Percentiles rank a stretch among this genome's conserved stretches.
phyloP scores from a whole-genome alignment of 2,888 invertebrate genomes.

The Limnephilus rhombicus region DNA sequence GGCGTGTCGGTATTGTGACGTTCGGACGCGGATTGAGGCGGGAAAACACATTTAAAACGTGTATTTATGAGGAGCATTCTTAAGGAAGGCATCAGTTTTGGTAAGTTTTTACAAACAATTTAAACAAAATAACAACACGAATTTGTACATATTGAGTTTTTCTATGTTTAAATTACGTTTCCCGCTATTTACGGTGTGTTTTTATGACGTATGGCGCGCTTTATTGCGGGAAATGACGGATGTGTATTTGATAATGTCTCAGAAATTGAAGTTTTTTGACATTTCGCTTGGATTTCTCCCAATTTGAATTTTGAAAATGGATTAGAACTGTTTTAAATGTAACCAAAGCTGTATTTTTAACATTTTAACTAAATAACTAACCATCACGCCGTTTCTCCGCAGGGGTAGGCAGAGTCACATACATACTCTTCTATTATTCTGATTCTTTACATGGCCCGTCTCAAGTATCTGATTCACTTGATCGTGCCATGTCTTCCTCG shows the following conservation, averaged over 20 bases:
- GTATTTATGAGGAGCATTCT: conserved; percentile 27
- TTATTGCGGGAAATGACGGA: conserved; percentile 15
- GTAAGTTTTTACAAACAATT: conserved; percentile 22
- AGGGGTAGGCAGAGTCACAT: no score
- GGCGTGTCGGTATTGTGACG: conserved; percentile 54
- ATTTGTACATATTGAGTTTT: not conserved
- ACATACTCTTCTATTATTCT: no score
- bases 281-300: not conserved
- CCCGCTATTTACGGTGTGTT: not conserved
- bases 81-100: conserved; percentile 39
- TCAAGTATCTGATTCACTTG: no score
- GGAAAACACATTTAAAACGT: conserved; percentile 32
- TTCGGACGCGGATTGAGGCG: conserved; percentile 30
- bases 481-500: no score
- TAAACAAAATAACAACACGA: not conserved
- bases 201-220: not conserved
- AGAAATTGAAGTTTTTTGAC: not conserved
- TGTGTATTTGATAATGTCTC: not conserved
- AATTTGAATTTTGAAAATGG: not conserved
- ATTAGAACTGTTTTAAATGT: not conserved
- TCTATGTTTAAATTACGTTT: not conserved
- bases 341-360: not conserved
- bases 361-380: no score
- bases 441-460: no score
- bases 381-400: no score